Evolutionary conservation across 2,113 vertebrate genomes (phyloP).

Genomic region (Pyxicephalus adspersus): DNA sequence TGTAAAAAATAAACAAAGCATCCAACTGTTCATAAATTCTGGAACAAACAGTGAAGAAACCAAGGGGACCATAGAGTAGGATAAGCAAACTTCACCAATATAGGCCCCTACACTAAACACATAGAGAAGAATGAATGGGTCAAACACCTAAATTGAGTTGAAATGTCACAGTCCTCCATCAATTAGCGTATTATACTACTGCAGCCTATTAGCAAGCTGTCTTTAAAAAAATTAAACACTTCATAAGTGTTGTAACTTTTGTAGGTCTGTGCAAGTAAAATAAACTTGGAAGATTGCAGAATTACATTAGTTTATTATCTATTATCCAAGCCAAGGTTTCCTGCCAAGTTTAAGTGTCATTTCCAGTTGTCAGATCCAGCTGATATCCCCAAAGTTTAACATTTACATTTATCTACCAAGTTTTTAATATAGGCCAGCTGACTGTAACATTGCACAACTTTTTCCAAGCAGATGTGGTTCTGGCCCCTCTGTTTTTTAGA

Average conservation of each 20-base stretch:
- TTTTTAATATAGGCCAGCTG: slow-evolving; percentile 42
- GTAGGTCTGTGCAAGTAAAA: neutral
- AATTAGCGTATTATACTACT: too few species aligned
- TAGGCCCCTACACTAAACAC: too few species aligned
- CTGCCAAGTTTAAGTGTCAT: slow-evolving; percentile 35
- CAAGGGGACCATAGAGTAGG: too few species aligned
- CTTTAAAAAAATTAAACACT: too few species aligned
- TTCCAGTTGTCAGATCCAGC: slow-evolving; percentile 32
- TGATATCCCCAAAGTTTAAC: slow-evolving; percentile 40
- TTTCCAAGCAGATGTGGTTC: slow-evolving; percentile 43
- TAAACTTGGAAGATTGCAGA: neutral
- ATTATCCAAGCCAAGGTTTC: neutral
- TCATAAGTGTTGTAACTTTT: neutral
- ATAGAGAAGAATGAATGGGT: too few species aligned
- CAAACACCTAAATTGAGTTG: too few species aligned
- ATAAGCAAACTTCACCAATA: too few species aligned
- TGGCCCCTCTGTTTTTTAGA: slow-evolving; percentile 28
- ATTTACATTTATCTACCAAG: slow-evolving; percentile 13
- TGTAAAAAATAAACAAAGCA: too few species aligned
- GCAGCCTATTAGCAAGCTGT: too few species aligned
- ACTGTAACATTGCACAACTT: slow-evolving; percentile 15
- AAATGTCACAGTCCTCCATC: too few species aligned
- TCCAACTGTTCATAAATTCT: too few species aligned
- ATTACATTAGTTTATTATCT: neutral
- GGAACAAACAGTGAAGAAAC: too few species aligned